These are phyloP conservation scores for Suricata suricatta DNA, from an alignment of 2,113 vertebrate species.

Conservation along the genomic window DNA sequence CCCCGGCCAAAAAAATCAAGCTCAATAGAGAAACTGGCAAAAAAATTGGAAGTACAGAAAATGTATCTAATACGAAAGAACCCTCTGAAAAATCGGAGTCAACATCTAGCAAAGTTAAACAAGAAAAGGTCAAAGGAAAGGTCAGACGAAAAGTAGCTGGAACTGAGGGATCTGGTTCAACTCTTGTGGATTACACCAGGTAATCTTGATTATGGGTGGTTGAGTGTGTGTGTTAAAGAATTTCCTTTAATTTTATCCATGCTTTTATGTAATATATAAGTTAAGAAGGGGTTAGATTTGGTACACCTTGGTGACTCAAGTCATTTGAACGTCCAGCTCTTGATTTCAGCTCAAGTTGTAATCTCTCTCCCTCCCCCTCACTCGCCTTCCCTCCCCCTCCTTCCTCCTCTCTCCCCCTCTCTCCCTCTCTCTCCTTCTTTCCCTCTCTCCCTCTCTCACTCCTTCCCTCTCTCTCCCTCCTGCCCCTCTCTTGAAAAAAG, in stretches of 20 bases:
- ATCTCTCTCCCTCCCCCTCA: too few species aligned
- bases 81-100: constrained; percentile 82
- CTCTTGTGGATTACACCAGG: constrained; percentile 91
- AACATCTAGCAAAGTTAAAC: constrained; percentile 83
- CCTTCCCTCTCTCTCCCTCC: too few species aligned
- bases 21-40: constrained; percentile 94
- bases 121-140: constrained; percentile 87
- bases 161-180: constrained; percentile 82
- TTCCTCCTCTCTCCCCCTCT: too few species aligned
- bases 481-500: too few species aligned
- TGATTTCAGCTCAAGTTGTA: too few species aligned
- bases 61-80: constrained; percentile 80
- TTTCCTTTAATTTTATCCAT: neutral
- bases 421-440: too few species aligned
- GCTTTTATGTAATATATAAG: neutral
- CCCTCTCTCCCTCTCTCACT: too few species aligned
- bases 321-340: too few species aligned
- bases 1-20: constrained; percentile 94
- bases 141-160: constrained; percentile 84
- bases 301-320: too few species aligned
- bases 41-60: constrained; percentile 88
- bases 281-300: neutral
- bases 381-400: too few species aligned
- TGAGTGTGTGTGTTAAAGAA: neutral
- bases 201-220: constrained; percentile 65